Conservation (phyloP, 2,797 vertebrate genomes). For the Hemitrygon akajei region DNA sequence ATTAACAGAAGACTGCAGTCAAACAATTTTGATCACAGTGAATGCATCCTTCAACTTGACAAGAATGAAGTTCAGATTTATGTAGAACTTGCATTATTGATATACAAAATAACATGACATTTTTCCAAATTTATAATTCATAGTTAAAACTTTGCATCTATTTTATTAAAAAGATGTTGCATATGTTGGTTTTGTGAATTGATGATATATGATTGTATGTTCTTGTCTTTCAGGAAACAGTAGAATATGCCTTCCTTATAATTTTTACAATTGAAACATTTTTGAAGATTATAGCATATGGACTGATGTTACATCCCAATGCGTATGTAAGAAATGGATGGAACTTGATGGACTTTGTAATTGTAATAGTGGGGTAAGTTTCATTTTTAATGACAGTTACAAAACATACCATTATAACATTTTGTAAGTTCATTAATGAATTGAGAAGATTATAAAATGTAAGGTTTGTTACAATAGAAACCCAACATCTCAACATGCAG, state of each 20-base stretch:
- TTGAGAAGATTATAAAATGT: neutral
- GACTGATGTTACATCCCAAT: slow-evolving; percentile 93
- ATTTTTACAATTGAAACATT: slow-evolving; percentile 98
- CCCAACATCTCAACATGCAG: neutral
- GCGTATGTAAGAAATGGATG: slow-evolving; percentile 95
- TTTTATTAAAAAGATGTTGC: neutral
- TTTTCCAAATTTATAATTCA: neutral
- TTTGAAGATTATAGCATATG: slow-evolving; percentile 98
- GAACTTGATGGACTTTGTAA: slow-evolving; percentile 99
- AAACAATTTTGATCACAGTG: neutral
- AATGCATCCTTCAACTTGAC: neutral
- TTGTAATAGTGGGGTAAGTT: slow-evolving; percentile 94
- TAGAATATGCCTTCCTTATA: slow-evolving; percentile 99
- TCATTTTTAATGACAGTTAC: neutral
- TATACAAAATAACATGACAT: neutral
- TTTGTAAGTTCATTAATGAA: slow-evolving; percentile 1
- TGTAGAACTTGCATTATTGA: neutral
- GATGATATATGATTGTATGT: slow-evolving; percentile 37
- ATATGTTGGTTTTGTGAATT: neutral
- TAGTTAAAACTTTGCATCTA: neutral
- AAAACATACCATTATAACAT: neutral
- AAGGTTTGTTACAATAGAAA: slow-evolving; percentile 1
- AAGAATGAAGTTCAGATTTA: neutral
- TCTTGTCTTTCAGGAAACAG: slow-evolving; percentile 81
- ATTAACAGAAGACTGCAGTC: neutral